Conservation (phyloP, 1,140 invertebrate genomes). For the Galleria mellonella region DNA sequence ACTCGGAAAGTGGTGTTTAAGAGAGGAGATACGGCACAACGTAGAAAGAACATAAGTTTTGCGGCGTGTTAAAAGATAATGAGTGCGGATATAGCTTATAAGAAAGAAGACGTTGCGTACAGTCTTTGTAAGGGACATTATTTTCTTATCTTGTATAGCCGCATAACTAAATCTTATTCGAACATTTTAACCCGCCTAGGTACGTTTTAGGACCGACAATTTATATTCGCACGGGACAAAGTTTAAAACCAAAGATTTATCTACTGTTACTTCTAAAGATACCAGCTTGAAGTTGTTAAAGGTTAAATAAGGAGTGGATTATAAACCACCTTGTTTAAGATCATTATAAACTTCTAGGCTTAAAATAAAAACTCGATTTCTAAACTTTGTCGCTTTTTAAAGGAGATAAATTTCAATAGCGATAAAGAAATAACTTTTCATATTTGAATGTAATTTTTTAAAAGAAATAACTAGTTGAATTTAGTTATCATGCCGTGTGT, state of each 20-base stretch:
- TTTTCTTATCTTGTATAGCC: constrained; percentile 42
- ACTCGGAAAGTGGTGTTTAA: constrained; percentile 57
- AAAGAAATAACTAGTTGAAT: no score
- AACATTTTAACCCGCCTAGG: constrained; percentile 48
- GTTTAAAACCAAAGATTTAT: constrained; percentile 58
- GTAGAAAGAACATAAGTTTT: constrained; percentile 52
- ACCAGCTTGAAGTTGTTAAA: constrained; percentile 37
- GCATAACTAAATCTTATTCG: constrained; percentile 35
- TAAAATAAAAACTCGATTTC: constrained; percentile 25
- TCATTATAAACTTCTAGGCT: constrained; percentile 31
- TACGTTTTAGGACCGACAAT: constrained; percentile 45
- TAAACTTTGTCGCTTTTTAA: background rate
- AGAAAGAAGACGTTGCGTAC: constrained; percentile 46
- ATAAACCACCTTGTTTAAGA: constrained; percentile 39
- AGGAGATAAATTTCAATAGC: no score
- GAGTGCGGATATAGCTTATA: constrained; percentile 48
- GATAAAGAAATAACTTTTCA: no score
- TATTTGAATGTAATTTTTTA: no score
- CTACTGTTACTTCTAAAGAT: constrained; percentile 34
- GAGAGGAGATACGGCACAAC: constrained; percentile 50
- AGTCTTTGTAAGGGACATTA: constrained; percentile 42
- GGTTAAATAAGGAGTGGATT: constrained; percentile 49
- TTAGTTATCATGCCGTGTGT: no score
- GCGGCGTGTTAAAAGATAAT: constrained; percentile 61
- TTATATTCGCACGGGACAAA: constrained; percentile 47